Conservation (phyloP, 2,888 invertebrate genomes). For the Plebejus melissa region DNA sequence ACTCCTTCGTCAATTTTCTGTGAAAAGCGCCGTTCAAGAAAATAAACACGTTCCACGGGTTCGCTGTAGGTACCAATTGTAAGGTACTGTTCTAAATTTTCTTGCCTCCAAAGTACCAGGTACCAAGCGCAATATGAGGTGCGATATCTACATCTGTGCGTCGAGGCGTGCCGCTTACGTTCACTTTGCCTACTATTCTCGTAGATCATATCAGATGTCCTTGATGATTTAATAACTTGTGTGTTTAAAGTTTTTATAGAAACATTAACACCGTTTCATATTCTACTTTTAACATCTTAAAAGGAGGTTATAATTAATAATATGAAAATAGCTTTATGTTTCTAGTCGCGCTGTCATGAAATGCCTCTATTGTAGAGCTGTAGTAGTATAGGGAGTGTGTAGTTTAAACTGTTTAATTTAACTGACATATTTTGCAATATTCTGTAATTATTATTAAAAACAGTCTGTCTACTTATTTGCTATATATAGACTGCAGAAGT, state of each 20-base stretch:
- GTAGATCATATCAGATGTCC: constrained; percentile 51
- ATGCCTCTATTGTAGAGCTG: neutral
- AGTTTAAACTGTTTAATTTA: too few relatives aligned
- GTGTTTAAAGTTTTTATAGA: constrained; percentile 20
- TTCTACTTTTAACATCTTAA: neutral
- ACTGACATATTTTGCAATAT: neutral
- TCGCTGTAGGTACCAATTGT: neutral
- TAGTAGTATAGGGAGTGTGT: neutral
- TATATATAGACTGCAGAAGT: neutral
- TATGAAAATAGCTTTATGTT: neutral
- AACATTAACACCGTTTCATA: constrained; percentile 13
- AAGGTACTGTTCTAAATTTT: constrained; percentile 68
- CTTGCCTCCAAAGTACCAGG: constrained; percentile 28
- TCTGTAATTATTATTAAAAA: neutral
- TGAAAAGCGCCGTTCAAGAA: neutral
- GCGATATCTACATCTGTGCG: constrained; percentile 67
- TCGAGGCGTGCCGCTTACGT: constrained; percentile 63
- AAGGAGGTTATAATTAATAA: neutral
- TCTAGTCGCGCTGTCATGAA: neutral
- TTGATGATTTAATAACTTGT: constrained; percentile 37
- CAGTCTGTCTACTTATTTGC: neutral
- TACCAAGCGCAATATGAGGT: constrained; percentile 42
- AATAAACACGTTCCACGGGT: neutral
- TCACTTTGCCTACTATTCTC: constrained; percentile 57
- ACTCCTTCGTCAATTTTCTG: neutral